Percentiles rank a stretch among this genome's conserved stretches.
Conservation (phyloP, 1,140 invertebrate genomes). For the Leptoteleia sp. region DNA sequence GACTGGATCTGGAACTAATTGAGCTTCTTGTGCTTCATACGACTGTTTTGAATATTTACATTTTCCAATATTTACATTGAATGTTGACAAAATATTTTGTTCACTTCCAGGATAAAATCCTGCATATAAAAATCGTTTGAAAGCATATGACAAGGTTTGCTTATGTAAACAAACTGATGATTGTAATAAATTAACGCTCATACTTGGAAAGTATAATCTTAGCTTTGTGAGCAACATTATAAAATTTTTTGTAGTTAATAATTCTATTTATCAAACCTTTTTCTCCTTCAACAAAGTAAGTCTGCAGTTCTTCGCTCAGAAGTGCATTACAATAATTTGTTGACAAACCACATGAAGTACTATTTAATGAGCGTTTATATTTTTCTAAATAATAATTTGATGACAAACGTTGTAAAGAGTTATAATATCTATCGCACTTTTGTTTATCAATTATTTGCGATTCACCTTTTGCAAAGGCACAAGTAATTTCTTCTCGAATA, state of each 20-base stretch:
- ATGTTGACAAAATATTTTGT: too few relatives aligned
- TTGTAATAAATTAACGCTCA: not conserved
- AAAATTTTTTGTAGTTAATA: constrained; percentile 52
- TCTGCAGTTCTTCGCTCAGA: constrained; percentile 86
- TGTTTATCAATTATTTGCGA: constrained; percentile 76
- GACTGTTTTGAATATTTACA: constrained; percentile 78
- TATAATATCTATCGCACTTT: constrained; percentile 84
- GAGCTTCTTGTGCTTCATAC: not conserved
- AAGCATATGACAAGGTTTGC: not conserved
- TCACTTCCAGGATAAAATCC: too few relatives aligned
- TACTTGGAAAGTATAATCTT: not conserved
- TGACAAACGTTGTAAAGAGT: constrained; percentile 85
- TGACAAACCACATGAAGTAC: constrained; percentile 86
- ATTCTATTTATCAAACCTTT: constrained; percentile 58
- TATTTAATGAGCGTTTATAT: constrained; percentile 82
- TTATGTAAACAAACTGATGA: not conserved
- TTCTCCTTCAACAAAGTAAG: constrained; percentile 84
- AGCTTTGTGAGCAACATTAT: constrained; percentile 52
- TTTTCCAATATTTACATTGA: not conserved
- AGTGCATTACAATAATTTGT: constrained; percentile 86
- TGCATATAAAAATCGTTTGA: not conserved
- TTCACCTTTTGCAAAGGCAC: constrained; percentile 84
- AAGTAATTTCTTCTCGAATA: constrained; percentile 86
- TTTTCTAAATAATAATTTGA: constrained; percentile 86
- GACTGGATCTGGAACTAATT: constrained; percentile 82